phyloP scores from a whole-genome alignment of 2,888 invertebrate genomes.

The Drosophila falleni region DNA sequence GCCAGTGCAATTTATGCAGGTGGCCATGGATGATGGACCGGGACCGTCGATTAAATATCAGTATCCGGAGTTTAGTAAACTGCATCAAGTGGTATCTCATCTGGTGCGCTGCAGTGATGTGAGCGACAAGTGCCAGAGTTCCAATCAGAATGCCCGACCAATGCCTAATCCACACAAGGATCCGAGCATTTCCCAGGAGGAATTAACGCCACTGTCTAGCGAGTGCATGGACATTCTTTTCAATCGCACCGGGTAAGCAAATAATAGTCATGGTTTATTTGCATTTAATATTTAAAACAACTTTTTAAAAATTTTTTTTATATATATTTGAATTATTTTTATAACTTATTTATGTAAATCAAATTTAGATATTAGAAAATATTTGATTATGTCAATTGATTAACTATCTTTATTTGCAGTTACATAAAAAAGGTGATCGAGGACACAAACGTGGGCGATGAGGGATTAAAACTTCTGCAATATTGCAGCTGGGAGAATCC shows the following conservation, averaged over 20 bases:
- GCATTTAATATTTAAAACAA: background rate
- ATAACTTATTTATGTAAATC: no score
- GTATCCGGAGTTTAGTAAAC: conserved; percentile 96
- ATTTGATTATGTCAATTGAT: background rate
- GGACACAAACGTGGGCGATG: conserved; percentile 96
- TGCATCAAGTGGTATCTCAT: conserved; percentile 96
- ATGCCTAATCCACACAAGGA: conserved; percentile 92
- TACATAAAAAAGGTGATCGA: conserved; percentile 98
- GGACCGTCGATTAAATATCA: conserved; percentile 98
- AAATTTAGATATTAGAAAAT: no score
- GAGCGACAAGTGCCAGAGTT: conserved; percentile 88
- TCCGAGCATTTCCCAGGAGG: conserved; percentile 86
- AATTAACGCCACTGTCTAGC: conserved; percentile 89
- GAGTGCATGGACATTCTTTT: conserved; percentile 94
- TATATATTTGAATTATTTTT: no score
- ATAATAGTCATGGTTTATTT: background rate
- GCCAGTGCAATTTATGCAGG: conserved; percentile 94
- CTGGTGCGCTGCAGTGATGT: conserved; percentile 97
- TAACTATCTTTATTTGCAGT: conserved; percentile 83
- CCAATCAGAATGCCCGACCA: conserved; percentile 86
- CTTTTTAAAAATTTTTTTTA: background rate
- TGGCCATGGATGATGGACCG: conserved; percentile 96
- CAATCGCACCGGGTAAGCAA: conserved; percentile 90
- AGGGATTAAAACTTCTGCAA: conserved; percentile 94
- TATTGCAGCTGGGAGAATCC: conserved; percentile 99